These are phyloP conservation scores for Megastigmus dorsalis DNA, from an alignment of 2,888 invertebrate genomes.

Conservation along the genomic window DNA sequence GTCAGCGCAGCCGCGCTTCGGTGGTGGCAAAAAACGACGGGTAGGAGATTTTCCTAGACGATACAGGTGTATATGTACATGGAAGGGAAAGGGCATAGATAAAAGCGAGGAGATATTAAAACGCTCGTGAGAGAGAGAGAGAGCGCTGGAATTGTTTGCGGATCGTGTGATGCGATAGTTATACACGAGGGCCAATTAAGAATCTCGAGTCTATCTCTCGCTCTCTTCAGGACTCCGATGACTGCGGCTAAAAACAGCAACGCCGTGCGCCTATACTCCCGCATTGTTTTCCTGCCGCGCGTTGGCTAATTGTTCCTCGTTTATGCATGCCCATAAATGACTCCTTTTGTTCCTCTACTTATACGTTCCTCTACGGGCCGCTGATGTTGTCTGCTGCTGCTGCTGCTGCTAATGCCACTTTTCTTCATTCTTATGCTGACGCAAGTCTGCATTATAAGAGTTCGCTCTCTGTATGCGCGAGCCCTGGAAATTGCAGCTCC, in stretches of 20 bases:
- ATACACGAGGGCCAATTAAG: conserved; percentile 29
- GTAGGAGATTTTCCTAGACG: not conserved
- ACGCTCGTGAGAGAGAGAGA: no score
- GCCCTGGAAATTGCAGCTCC: no score
- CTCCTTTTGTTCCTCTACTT: conserved; percentile 6
- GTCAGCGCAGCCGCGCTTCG: conserved; percentile 11
- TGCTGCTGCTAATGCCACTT: no score
- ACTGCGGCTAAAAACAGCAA: conserved; percentile 26
- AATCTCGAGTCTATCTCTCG: no score
- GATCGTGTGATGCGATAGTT: conserved; percentile 23
- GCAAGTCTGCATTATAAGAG: no score
- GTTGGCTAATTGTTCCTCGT: conserved; percentile 34
- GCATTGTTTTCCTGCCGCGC: conserved; percentile 28
- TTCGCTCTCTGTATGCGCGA: no score
- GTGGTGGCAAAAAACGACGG: no score
- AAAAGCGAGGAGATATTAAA: conserved; percentile 17
- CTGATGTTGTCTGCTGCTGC: no score
- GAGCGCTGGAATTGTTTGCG: conserved; percentile 25
- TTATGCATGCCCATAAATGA: not conserved
- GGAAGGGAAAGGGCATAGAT: no score
- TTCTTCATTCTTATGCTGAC: conserved; percentile 4
- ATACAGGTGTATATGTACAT: no score
- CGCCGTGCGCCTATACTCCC: not conserved
- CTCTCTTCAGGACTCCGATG: no score
- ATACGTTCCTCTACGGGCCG: no score